phyloP scores from a whole-genome alignment of 2,113 vertebrate genomes.

The Caracal caracal region DNA sequence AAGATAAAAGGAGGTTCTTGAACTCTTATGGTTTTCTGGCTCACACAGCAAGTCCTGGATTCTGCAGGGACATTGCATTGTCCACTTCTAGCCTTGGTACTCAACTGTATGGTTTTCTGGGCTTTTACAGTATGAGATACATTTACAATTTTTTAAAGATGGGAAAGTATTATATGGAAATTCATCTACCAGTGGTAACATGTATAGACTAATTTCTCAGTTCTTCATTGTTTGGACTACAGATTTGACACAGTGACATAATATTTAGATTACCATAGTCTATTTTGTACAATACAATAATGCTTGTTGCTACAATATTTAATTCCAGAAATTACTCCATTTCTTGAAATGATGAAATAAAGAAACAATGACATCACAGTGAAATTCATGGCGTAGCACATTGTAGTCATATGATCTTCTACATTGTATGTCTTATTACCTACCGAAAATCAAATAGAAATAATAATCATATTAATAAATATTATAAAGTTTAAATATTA shows the following conservation, averaged over 20 bases:
- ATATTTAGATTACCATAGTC: not conserved
- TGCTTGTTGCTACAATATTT: not conserved
- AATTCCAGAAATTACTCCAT: not conserved
- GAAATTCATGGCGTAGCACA: not conserved
- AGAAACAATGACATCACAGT: not conserved
- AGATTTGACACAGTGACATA: not conserved
- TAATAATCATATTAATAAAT: not conserved
- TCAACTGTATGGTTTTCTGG: not conserved
- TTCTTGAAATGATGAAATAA: not conserved
- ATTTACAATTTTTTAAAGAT: not conserved
- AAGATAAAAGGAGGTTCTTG: not conserved
- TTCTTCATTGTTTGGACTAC: not conserved
- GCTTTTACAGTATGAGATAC: not conserved
- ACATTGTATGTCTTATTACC: not conserved
- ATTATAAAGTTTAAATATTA: constrained; percentile 30
- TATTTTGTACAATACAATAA: not conserved
- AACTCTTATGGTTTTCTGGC: not conserved
- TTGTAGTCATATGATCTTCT: not conserved
- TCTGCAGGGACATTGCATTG: not conserved
- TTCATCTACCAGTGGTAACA: not conserved
- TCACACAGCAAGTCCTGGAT: not conserved
- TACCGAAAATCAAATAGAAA: constrained; percentile 4
- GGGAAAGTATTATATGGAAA: not conserved
- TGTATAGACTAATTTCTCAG: not conserved
- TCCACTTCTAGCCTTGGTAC: not conserved